These are phyloP conservation scores for Leptura quadrifasciata DNA, from an alignment of 2,888 invertebrate species.

Conservation along the genomic window DNA sequence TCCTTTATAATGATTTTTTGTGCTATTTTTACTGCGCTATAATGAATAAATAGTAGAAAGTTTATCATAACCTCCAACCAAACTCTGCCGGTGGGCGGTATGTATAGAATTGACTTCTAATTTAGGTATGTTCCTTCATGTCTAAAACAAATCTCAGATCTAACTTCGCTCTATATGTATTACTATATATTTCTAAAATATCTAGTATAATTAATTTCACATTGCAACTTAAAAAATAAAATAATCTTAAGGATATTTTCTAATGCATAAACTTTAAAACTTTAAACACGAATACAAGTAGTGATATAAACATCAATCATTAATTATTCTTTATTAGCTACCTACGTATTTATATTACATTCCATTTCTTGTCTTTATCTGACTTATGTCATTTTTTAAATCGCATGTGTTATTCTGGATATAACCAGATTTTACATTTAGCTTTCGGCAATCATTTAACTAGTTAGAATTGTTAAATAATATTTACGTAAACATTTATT, in stretches of 20 bases:
- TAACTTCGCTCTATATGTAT: too few species aligned
- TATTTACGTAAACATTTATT: constrained; percentile 5
- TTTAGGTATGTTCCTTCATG: too few species aligned
- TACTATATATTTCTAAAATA: too few species aligned
- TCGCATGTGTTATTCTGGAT: neutral
- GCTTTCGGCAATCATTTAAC: neutral
- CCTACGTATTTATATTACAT: neutral
- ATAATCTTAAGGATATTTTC: neutral
- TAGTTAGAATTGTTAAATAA: constrained; percentile 5
- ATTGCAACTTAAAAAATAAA: neutral
- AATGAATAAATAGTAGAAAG: too few species aligned
- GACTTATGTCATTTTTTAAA: neutral
- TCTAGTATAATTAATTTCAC: too few species aligned
- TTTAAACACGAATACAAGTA: neutral
- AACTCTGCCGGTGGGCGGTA: too few species aligned
- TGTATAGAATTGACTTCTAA: too few species aligned
- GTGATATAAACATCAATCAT: neutral
- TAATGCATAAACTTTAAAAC: neutral
- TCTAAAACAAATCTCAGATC: too few species aligned
- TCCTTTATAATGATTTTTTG: too few species aligned
- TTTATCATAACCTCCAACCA: too few species aligned
- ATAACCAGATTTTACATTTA: constrained; percentile 5
- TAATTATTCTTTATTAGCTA: constrained; percentile 1
- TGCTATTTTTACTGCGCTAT: too few species aligned
- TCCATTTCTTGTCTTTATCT: neutral